Base-by-base conservation (phyloP, 2,797 vertebrate genomes). In the Eleutherodactylus coqui region DNA sequence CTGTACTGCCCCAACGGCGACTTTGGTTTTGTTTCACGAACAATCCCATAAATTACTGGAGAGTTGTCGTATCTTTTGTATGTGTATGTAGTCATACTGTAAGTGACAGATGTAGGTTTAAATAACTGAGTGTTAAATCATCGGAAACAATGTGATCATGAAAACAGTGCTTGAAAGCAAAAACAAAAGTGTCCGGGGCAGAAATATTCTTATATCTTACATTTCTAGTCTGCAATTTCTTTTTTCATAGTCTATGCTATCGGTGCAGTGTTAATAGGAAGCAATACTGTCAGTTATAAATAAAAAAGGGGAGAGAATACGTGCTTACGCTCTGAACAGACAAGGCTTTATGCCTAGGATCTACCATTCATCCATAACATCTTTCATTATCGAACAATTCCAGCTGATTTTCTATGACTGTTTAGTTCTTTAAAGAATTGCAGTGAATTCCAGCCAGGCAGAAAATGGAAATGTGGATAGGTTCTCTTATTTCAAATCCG, bases 401-500 rank as follows among this genome's bases (percentile, higher is more conserved):
- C 38, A 58, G 49, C 47, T 58, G 84, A 85, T 85, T 85, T 85
- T 79, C 75, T 60, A 79, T 69, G 36, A 70, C 64, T n/a, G 55
- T 83, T 79, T 72, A 36, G 27, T 72, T 73, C 67, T 79, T 69
- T 27, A 53, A 79, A 85, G 47, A 85, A 70, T 17, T 62, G 76
- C 36, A 34, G 8, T 32, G 75, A 5, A 70, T 55, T 78, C 49
- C 47, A 47, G 64, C 62, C 45, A 85, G 53, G 62, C 17, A 79
- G 62, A 24, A 73, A 79, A 70, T 67, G 73, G 58, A 79, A 49
- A 72, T n/a, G 49, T n/a, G 34, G 38, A 79, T 72, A 49, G 49
- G 5, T 51, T 51, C 69, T 19, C 29, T n/a, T 49, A 69, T 64
- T 49, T 77, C 29, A 85, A 43, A 69, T 84, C 43, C 27, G 21